phyloP scores from a whole-genome alignment of 2,113 vertebrate genomes.

The Amphilophus citrinellus region DNA sequence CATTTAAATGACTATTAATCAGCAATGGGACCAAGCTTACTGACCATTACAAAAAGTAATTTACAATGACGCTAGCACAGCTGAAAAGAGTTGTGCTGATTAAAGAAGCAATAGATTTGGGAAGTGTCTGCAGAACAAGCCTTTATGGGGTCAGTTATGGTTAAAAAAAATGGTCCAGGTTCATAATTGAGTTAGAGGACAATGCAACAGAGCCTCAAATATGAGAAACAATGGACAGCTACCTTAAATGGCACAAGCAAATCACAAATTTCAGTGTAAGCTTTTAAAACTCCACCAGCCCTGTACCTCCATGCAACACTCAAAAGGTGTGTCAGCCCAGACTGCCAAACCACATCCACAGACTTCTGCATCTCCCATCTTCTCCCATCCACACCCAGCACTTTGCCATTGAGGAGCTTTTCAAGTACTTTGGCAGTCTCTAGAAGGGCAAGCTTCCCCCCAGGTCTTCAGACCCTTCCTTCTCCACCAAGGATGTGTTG shows the following conservation, averaged over 20 bases:
- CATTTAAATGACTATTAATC: neutral
- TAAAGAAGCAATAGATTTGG: too few relatives aligned
- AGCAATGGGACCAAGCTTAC: neutral
- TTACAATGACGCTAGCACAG: too few relatives aligned
- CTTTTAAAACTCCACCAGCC: neutral
- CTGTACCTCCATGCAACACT: neutral
- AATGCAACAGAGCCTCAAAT: too few relatives aligned
- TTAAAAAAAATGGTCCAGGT: too few relatives aligned
- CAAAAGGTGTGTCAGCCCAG: neutral
- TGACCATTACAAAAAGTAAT: too few relatives aligned
- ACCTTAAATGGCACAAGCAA: too few relatives aligned
- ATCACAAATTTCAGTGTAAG: too few relatives aligned
- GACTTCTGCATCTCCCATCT: neutral
- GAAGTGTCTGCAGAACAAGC: too few relatives aligned
- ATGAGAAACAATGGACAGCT: too few relatives aligned
- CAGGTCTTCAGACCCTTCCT: neutral
- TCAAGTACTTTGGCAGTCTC: neutral
- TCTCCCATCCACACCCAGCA: neutral
- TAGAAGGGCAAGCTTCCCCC: neutral
- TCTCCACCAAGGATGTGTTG: neutral
- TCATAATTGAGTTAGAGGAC: too few relatives aligned
- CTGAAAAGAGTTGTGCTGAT: too few relatives aligned
- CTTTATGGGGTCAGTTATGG: too few relatives aligned
- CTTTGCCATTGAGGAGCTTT: neutral
- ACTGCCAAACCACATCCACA: slow-evolving; percentile 2